Evolutionary conservation across 2,888 invertebrate species (phyloP), one percentile per base, ranked within the genome.

Genomic region (Ferdinandea cuprea): DNA sequence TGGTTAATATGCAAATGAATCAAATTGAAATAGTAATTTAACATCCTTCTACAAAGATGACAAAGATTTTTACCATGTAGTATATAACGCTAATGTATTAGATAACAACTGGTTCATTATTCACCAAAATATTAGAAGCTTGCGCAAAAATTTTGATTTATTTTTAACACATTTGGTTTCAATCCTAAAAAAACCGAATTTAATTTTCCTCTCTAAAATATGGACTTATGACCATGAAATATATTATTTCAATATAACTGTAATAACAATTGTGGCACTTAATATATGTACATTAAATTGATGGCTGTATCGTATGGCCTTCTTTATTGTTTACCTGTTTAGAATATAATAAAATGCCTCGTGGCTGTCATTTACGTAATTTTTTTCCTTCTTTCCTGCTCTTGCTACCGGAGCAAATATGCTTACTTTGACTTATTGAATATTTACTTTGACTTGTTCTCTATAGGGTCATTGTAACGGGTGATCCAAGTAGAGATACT

Each of bases 71-170:
- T 35, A 32, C 11, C 9, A 32, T 32, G 32, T 32, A 11, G 9
- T 32, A 11, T 32, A 32, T 32, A 32, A 32, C 9, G 32, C 9
- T 32, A 32, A 40, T 40, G 37, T 13, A 40, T 6, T 32, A 32
- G 32, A 11, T 0, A 44, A 44, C 44, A 44, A 44, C 1, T 44
- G 2, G 2, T 46, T 32, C 21, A 35, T 66, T 37, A 40, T 58
- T n/a, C 37, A 69, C n/a, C 66, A 69, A 58, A 69, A 59, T 30
- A 59, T 58, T 50, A 19, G 59, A 19, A 71, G 69, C 32, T 3
- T 69, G 15, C 46, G 68, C 2, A 54, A 42, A 56, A 68, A 56
- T 6, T 46, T 56, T 56, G 56, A 69, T 48, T 13, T 69, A 30
- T 37, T 66, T 25, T 2, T 32, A 6, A 9, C 19, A 35, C 48